A percentile compares a stretch with the other conserved stretches of the same genome.
phyloP scores from a whole-genome alignment of 2,797 vertebrate species.

The Gorsachius magnificus region DNA sequence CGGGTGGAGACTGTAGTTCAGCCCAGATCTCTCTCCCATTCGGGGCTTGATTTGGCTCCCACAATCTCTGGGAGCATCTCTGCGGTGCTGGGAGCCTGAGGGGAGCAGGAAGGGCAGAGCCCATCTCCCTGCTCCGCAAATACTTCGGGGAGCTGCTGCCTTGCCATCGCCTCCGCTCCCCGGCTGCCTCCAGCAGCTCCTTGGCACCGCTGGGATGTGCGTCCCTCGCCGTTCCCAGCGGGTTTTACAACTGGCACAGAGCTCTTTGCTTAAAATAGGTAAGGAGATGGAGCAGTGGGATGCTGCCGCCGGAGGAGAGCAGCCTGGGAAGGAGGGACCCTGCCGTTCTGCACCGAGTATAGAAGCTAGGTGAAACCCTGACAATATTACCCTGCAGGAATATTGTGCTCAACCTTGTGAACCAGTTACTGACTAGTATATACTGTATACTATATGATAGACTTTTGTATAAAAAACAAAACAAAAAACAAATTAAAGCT shows the following conservation, averaged over 20 bases:
- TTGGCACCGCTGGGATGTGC: background rate
- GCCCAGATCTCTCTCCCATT: background rate
- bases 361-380: slow-evolving; percentile 14
- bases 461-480: slow-evolving; percentile 63
- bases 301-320: background rate
- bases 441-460: slow-evolving; percentile 55
- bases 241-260: background rate
- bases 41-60: fast-evolving
- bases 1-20: background rate
- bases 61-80: background rate
- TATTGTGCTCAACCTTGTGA: slow-evolving; percentile 64
- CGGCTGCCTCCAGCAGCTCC: background rate
- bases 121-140: background rate
- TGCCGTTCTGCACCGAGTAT: background rate
- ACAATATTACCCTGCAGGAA: slow-evolving; percentile 51
- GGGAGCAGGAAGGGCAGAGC: background rate
- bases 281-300: background rate
- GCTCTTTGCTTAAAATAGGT: background rate
- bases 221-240: background rate
- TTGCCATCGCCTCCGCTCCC: fast-evolving
- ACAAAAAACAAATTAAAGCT: slow-evolving; percentile 41
- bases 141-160: background rate
- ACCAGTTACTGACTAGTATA: slow-evolving; percentile 61
- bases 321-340: slow-evolving; percentile 17
- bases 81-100: background rate